Evolutionary conservation across 1,140 invertebrate genomes (phyloP).

Genomic region (Latrodectus geometricus): DNA sequence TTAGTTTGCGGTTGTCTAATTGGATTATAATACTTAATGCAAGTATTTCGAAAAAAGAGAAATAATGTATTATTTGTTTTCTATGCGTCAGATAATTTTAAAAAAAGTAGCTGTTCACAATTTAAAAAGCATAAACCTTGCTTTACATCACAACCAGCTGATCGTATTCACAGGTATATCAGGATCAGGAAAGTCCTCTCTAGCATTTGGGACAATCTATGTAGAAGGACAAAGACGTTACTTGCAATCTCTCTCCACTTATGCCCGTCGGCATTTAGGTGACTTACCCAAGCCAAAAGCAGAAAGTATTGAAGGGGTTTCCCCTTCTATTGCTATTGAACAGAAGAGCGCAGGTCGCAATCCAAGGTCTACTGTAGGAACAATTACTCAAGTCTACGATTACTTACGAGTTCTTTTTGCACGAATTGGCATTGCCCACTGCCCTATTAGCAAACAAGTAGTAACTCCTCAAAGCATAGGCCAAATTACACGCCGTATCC

Average conservation of each 20-base stretch:
- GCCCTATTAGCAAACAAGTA: neutral
- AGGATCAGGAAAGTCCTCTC: constrained; percentile 2
- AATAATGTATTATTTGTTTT: too few species aligned
- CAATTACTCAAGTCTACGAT: constrained; percentile 65
- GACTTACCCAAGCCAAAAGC: constrained; percentile 63
- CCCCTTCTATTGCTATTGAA: constrained; percentile 65
- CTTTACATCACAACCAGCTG: too few species aligned
- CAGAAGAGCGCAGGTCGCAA: constrained; percentile 64
- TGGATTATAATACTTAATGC: too few species aligned
- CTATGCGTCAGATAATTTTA: too few species aligned
- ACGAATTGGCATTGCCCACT: neutral
- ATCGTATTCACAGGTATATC: neutral
- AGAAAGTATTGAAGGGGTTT: constrained; percentile 63
- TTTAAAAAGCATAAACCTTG: too few species aligned
- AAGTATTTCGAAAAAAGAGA: too few species aligned
- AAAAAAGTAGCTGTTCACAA: too few species aligned
- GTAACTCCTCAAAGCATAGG: neutral
- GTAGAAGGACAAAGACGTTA: constrained; percentile 66
- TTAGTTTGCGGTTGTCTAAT: too few species aligned
- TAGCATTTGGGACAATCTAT: constrained; percentile 65
- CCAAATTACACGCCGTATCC: too few species aligned
- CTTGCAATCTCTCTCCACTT: constrained; percentile 64
- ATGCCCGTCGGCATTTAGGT: constrained; percentile 64
- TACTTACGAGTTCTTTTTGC: constrained; percentile 58
- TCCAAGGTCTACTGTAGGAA: constrained; percentile 66